phyloP scores from a whole-genome alignment of 2,797 vertebrate genomes.

The Poecilia velifera region DNA sequence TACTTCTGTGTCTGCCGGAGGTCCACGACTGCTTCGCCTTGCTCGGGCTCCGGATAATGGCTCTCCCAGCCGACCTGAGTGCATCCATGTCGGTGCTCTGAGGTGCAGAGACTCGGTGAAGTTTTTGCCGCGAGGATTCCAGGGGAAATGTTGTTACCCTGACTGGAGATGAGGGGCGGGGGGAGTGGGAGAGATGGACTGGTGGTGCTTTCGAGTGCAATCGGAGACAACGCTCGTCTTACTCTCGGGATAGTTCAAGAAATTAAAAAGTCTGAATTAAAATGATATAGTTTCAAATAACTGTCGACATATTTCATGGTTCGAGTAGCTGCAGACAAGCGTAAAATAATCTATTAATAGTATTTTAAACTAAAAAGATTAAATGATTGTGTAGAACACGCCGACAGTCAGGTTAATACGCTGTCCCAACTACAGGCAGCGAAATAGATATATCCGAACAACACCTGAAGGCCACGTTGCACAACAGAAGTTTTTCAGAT shows the following conservation, averaged over 20 bases:
- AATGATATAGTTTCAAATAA: background rate
- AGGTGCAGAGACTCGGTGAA: conserved; percentile 17
- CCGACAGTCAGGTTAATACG: background rate
- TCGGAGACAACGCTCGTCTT: conserved; percentile 35
- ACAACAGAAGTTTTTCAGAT: background rate
- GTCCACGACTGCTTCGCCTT: conserved; percentile 90
- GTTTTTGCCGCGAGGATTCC: conserved; percentile 28
- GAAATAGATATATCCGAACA: background rate
- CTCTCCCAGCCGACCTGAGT: conserved; percentile 90
- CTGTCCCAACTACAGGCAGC: background rate
- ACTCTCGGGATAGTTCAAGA: background rate
- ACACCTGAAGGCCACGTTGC: conserved; percentile 21
- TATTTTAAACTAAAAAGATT: background rate
- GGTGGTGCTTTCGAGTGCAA: conserved; percentile 57
- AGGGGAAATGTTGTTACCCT: conserved; percentile 50
- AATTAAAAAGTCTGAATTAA: background rate
- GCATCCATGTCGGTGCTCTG: conserved; percentile 85
- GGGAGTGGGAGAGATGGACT: background rate
- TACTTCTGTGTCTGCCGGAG: conserved; percentile 89
- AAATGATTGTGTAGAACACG: background rate
- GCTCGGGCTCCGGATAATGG: conserved; percentile 93
- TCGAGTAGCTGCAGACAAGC: background rate
- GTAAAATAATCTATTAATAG: background rate
- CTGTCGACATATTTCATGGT: background rate
- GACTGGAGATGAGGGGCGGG: conserved; percentile 5